Conservation (phyloP, 2,888 invertebrate species). For the Noctua janthina region DNA sequence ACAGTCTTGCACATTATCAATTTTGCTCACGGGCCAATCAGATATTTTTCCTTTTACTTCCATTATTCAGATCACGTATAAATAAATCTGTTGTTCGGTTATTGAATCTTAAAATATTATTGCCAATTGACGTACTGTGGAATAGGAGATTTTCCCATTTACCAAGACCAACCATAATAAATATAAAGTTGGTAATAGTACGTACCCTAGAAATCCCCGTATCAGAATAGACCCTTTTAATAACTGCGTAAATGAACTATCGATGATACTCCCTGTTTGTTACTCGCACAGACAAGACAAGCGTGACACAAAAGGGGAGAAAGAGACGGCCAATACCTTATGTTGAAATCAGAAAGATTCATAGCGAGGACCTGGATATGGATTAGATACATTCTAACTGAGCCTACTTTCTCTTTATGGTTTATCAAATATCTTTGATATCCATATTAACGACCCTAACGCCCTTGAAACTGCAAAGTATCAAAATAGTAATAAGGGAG, state of each 20-base stretch:
- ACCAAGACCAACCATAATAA: background rate
- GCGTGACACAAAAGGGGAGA: background rate
- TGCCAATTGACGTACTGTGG: slow-evolving; percentile 1
- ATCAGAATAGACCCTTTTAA: background rate
- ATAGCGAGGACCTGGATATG: background rate
- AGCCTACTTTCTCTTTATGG: too few relatives aligned
- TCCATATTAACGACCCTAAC: too few relatives aligned
- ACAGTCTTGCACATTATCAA: background rate
- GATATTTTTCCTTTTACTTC: slow-evolving; percentile 40
- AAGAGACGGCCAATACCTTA: background rate
- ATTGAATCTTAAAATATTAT: slow-evolving; percentile 14
- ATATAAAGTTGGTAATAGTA: background rate
- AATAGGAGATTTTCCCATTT: slow-evolving; percentile 11
- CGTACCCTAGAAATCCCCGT: background rate
- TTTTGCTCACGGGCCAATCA: background rate
- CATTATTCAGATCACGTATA: slow-evolving; percentile 33
- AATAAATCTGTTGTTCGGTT: slow-evolving; percentile 4
- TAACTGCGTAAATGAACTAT: too few relatives aligned
- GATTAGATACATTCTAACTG: background rate
- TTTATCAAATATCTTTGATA: background rate
- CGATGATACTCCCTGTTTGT: too few relatives aligned
- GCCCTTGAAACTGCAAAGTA: too few relatives aligned
- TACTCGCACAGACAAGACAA: background rate
- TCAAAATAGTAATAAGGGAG: too few relatives aligned
- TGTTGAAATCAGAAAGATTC: background rate